Conservation (phyloP, 2,888 invertebrate genomes). For the Artemia sinica region DNA sequence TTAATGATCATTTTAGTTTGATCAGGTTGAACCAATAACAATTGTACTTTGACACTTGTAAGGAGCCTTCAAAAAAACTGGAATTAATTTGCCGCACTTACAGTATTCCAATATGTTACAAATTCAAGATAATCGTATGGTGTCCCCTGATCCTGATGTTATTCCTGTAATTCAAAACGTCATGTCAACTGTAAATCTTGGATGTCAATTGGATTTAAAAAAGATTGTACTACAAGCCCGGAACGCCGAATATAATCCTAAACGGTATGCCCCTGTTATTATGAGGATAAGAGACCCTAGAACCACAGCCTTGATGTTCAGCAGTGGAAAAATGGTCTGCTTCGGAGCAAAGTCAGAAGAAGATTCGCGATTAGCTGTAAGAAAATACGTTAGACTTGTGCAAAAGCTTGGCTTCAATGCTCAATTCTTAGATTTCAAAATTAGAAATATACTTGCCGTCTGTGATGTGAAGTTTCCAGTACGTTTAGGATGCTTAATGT, state of each 20-base stretch:
- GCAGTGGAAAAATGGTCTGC: slow-evolving; percentile 72
- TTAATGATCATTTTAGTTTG: too few relatives aligned
- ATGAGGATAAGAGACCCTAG: slow-evolving; percentile 69
- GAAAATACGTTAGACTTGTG: slow-evolving; percentile 63
- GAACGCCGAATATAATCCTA: slow-evolving; percentile 98
- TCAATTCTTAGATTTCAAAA: slow-evolving; percentile 59
- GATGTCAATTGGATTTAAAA: slow-evolving; percentile 84
- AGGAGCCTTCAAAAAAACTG: too few relatives aligned
- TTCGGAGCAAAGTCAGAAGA: slow-evolving; percentile 71
- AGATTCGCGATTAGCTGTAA: slow-evolving; percentile 53
- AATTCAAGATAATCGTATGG: slow-evolving; percentile 43
- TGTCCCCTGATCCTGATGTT: slow-evolving; percentile 72
- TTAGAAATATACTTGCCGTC: slow-evolving; percentile 71
- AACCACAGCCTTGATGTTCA: slow-evolving; percentile 65
- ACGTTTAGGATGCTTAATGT: slow-evolving; percentile 53
- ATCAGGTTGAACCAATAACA: too few relatives aligned
- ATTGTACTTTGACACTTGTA: too few relatives aligned
- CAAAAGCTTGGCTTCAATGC: slow-evolving; percentile 61
- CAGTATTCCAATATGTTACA: too few relatives aligned
- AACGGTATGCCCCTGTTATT: slow-evolving; percentile 95
- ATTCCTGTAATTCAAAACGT: slow-evolving; percentile 85
- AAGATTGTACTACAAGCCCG: slow-evolving; percentile 91
- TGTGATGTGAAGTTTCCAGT: slow-evolving; percentile 74
- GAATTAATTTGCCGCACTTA: too few relatives aligned
- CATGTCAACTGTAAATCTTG: slow-evolving; percentile 90